phyloP scores from a whole-genome alignment of 2,113 vertebrate species.

The Noturus placidus region DNA sequence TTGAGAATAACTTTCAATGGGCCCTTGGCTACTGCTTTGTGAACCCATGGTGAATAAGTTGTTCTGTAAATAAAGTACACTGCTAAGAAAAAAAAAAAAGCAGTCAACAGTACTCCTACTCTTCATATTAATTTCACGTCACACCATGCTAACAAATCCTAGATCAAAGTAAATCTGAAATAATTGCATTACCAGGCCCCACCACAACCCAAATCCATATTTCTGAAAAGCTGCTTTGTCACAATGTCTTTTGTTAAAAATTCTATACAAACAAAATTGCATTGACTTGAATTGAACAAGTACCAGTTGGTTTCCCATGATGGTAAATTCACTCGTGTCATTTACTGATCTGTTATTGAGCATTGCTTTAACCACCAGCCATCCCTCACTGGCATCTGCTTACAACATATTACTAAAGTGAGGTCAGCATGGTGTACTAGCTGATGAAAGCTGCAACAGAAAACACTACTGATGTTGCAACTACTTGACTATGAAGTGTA shows the following conservation, averaged over 20 bases:
- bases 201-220: background rate
- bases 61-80: no score
- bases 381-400: background rate
- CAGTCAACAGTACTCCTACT: background rate
- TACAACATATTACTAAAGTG: conserved; percentile 2
- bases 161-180: background rate
- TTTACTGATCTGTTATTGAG: conserved; percentile 13
- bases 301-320: background rate
- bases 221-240: background rate
- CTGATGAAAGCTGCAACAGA: conserved; percentile 14
- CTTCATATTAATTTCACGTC: background rate
- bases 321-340: background rate
- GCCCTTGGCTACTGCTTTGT: background rate
- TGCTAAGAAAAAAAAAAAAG: background rate
- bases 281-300: background rate
- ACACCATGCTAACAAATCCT: background rate
- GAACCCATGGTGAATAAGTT: no score
- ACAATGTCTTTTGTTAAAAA: background rate
- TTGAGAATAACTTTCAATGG: background rate
- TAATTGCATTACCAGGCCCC: background rate
- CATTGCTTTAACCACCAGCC: background rate
- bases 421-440: background rate
- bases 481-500: conserved; percentile 22
- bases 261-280: background rate
- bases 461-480: conserved; percentile 18